Base-by-base conservation (phyloP, 2,113 vertebrate genomes). In the Callionymus lyra region DNA sequence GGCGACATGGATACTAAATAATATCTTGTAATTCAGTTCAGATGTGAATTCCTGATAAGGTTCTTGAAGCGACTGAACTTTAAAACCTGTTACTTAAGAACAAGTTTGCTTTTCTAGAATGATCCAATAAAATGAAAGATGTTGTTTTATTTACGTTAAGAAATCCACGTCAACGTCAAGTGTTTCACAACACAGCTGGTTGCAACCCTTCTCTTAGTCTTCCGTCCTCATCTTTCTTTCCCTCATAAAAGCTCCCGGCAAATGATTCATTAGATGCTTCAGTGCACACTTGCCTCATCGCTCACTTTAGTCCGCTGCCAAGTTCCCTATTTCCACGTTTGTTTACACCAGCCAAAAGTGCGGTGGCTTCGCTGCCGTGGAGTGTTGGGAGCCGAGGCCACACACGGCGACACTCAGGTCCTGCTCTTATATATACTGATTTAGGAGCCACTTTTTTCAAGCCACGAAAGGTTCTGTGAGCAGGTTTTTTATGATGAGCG, bases 241-340 rank as follows among this genome's bases (percentile, higher is more conserved):
- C 53, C 72, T 73, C 64, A 72, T 75, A 70, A 80, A 79, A 74
- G 36, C 63, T 80, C 73, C 67, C 67, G 72, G 68, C 59, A 77
- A 79, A 76, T 73, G 67, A 68, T 74, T 77, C 68, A 78, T 80
- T 77, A 74, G 74, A 80, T 72, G 74, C 78, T 76, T 79, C 74
- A 67, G 60, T 63, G 70, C 72, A 75, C 71, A 80, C 70, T 83
- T 75, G 70, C 67, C 66, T 78, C 76, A 80, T 79, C 71, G 63
- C 72, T 79, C 77, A 76, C 77, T 77, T 70, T 55, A 68, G 38
- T 72, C 50, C 37, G 50, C 67, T 81, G 70, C 79, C 81, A 80
- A 77, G 65, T 79, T 70, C 79, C 77, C 70, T 74, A 76, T 82
- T 81, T 76, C 54, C 70, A 68, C 56, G 48, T 76, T 72, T 82